phyloP scores from a whole-genome alignment of 92 coral and sea anemone genomes.

The Paramuricea clavata region DNA sequence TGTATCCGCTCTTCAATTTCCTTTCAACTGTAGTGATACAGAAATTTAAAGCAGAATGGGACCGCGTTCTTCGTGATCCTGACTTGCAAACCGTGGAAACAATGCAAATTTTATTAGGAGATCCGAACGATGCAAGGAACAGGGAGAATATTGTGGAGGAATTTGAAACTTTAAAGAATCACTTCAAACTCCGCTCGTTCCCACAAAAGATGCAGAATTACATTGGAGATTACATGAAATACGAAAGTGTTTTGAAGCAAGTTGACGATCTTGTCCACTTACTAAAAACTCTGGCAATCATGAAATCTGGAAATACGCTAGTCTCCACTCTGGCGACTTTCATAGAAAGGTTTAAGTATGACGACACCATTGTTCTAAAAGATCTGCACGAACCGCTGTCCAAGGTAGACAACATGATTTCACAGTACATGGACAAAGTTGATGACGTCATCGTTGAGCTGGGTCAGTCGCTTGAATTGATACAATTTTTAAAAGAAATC shows the following conservation, averaged over 20 bases:
- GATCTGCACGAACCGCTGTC: conserved; percentile 20
- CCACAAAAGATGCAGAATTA: conserved; percentile 7
- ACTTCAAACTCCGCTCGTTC: conserved; percentile 10
- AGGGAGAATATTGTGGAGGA: not conserved
- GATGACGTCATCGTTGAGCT: conserved; percentile 54
- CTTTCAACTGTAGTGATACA: not conserved
- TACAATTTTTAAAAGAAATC: conserved; percentile 67
- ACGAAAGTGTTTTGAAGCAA: conserved; percentile 31
- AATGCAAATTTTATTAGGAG: conserved; percentile 16
- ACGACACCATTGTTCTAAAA: not conserved
- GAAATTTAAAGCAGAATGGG: conserved; percentile 1
- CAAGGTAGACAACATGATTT: conserved; percentile 17
- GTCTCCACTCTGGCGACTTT: not conserved
- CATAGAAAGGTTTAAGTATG: not conserved
- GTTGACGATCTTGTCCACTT: conserved; percentile 20
- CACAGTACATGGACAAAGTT: conserved; percentile 26
- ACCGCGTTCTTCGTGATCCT: conserved; percentile 14
- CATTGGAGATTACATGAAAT: conserved; percentile 51
- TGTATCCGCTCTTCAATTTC: not conserved
- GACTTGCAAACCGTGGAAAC: conserved; percentile 1
- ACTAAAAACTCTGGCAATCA: conserved; percentile 44
- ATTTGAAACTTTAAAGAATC: not conserved
- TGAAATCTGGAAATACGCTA: not conserved
- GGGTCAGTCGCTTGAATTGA: conserved; percentile 64
- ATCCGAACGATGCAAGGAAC: not conserved